Conservation (phyloP, 2,113 vertebrate genomes). For the Synodontis membranacea region DNA sequence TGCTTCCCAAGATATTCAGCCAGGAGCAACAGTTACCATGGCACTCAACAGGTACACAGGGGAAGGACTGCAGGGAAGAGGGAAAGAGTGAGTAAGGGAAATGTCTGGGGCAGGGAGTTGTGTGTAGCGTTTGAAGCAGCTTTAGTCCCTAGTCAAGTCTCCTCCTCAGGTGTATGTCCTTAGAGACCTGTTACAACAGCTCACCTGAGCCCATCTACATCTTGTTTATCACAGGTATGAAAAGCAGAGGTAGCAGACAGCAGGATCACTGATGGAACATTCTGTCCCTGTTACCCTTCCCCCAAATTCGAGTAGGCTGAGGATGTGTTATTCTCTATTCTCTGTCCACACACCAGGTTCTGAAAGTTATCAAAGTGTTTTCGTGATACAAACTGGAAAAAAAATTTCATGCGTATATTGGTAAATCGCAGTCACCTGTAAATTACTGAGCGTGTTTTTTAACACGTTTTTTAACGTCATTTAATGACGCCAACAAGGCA, state of each 20-base stretch:
- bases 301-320: conserved; percentile 46
- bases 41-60: conserved; percentile 90
- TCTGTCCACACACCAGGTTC: not conserved
- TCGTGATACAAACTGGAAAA: too few relatives aligned
- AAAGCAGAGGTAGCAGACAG: conserved; percentile 31
- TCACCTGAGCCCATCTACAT: conserved; percentile 66
- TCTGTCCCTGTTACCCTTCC: conserved; percentile 56
- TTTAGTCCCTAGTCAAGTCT: conserved; percentile 47
- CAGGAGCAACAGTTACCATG: conserved; percentile 96
- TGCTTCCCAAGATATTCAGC: conserved; percentile 92
- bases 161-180: conserved; percentile 63
- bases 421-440: not conserved
- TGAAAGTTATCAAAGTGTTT: not conserved
- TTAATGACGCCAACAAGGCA: too few relatives aligned
- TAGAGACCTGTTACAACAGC: conserved; percentile 70
- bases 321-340: conserved; percentile 29
- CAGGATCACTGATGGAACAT: conserved; percentile 61
- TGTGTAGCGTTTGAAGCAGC: conserved; percentile 10
- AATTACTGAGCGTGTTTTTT: not conserved
- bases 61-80: conserved; percentile 4
- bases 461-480: too few relatives aligned
- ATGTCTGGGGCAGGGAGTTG: not conserved
- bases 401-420: not conserved
- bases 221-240: conserved; percentile 66
- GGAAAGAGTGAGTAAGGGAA: conserved; percentile 31